A percentile compares a stretch with the other conserved stretches of the same genome.
These are phyloP conservation scores for Actinostola sp. DNA, from an alignment of 92 coral and sea anemone species.

Conservation along the genomic window DNA sequence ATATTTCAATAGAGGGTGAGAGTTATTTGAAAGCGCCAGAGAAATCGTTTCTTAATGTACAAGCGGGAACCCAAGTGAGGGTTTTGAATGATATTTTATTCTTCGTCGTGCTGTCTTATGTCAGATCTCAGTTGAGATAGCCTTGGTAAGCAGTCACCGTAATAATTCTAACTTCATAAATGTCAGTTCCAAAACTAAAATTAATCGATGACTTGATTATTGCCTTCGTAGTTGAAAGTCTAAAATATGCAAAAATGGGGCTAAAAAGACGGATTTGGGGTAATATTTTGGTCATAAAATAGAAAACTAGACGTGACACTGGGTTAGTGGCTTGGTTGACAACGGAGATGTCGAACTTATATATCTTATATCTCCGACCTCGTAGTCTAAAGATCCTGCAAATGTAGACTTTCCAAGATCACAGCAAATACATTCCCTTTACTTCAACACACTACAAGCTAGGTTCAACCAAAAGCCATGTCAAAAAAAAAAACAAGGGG, in stretches of 20 bases:
- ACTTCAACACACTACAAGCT: neutral
- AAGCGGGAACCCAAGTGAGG: slow-evolving; percentile 17
- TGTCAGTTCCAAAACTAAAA: slow-evolving; percentile 1
- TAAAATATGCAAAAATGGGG: neutral
- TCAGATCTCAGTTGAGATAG: slow-evolving; percentile 31
- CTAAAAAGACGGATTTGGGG: neutral
- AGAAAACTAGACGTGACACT: neutral
- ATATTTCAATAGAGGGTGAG: slow-evolving; percentile 8
- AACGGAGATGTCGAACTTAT: slow-evolving; percentile 8
- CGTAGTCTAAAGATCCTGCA: neutral
- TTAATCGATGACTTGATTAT: slow-evolving; percentile 4
- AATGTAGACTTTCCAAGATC: neutral
- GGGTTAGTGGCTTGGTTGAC: slow-evolving; percentile 18
- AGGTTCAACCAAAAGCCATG: neutral
- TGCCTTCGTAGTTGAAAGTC: neutral
- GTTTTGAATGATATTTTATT: slow-evolving; percentile 33
- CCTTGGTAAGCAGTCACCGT: neutral
- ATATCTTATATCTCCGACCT: neutral
- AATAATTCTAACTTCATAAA: slow-evolving; percentile 12
- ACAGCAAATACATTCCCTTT: slow-evolving; percentile 5
- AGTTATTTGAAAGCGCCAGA: neutral
- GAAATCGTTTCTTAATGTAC: neutral
- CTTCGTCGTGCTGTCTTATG: slow-evolving; percentile 11
- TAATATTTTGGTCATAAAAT: neutral
- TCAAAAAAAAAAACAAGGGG: neutral